Base-by-base conservation (phyloP, 1,140 invertebrate species). In the Megalonaias nervosa region DNA sequence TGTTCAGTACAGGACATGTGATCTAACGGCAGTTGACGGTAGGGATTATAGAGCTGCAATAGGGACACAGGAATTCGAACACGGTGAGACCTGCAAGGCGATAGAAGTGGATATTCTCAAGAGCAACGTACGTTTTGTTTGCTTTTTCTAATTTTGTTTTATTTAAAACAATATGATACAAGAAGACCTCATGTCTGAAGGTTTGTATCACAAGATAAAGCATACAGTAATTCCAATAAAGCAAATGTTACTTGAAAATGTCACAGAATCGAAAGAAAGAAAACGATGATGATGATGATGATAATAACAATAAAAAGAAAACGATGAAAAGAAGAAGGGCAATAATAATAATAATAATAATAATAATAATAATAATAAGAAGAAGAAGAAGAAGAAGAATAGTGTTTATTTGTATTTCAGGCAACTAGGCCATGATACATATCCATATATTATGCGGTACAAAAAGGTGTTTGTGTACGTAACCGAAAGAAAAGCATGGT, bases 1-100 rank as follows among this genome's bases (percentile, higher is more conserved):
- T 17, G 91, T 94, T 6, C 90, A 91, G 65, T 94, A 93, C 92
- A 90, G 87, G 67, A 94, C 93, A 0, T 90, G 93, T 66, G 93
- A 94, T 84, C 91, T 93, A 71, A 92, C 92, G n/a, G 93, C 93
- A 6, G 86, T 92, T 19, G 89, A 88, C 79, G 93, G 92, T 6
- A 90, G 91, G 76, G 93, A 94, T 86, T 94, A 91, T 81, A 77
- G 86, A 19, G 87, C 85, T 2, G 85, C 84, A 14, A 88, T 91
- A 81, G 94, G 93, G 59, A 89, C 86, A 15, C 82, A 94, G 0
- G 82, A 82, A 17, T 94, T 94, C 85, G 92, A 92, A 79, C 93
- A 94, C 80, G 92, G 92, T 21, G 94, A 94, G 80, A 88, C 88
- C 12, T 87, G 87, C 75, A 92, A 92, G 79, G 83, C 87, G 58